These are phyloP conservation scores for Puffinus mauretanicus DNA, from an alignment of 2,113 vertebrate species.

Conservation along the genomic window DNA sequence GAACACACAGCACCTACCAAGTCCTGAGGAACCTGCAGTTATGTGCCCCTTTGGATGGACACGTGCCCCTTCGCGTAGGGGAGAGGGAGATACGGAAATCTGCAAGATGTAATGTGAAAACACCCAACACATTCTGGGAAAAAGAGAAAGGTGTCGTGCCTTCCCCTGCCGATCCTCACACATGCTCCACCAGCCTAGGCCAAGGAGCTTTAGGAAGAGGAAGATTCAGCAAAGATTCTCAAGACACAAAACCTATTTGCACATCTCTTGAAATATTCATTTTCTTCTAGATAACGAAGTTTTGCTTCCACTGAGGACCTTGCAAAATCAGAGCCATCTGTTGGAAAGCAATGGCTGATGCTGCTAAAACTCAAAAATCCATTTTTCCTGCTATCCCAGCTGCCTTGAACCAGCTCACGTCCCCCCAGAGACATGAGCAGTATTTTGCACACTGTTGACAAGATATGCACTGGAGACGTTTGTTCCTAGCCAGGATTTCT, in stretches of 20 bases:
- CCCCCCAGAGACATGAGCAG: neutral
- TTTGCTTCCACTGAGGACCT: neutral
- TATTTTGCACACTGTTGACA: too few relatives aligned
- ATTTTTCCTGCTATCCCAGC: neutral
- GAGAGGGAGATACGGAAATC: fast-evolving
- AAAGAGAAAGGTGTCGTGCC: neutral
- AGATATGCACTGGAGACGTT: neutral
- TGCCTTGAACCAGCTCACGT: neutral
- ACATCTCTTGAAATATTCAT: neutral
- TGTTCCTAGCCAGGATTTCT: neutral
- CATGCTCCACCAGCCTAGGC: neutral
- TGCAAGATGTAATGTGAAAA: neutral
- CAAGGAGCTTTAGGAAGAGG: neutral
- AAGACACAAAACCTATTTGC: neutral
- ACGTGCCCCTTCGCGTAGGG: fast-evolving
- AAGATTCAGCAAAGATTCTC: neutral
- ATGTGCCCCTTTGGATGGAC: neutral
- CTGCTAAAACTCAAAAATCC: neutral
- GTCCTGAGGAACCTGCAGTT: neutral
- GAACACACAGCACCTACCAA: neutral
- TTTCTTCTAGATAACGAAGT: neutral
- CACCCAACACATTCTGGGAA: neutral
- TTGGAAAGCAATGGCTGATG: neutral
- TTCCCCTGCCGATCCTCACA: neutral
- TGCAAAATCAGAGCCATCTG: neutral